Evolutionary conservation across 2,888 invertebrate genomes (phyloP).

Genomic region (Sesia bembeciformis): DNA sequence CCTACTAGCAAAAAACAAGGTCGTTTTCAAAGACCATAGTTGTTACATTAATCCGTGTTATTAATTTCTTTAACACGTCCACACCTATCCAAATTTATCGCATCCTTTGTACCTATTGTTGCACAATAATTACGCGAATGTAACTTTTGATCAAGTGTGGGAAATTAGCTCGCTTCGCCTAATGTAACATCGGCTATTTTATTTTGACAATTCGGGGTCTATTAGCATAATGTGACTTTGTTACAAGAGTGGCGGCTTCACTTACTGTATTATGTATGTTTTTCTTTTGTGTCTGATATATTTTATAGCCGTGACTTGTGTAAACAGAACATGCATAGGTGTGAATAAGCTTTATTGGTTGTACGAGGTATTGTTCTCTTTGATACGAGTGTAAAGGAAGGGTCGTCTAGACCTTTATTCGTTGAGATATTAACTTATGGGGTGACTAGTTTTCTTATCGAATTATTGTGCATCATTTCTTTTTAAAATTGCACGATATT

Average conservation of each 20-base stretch:
- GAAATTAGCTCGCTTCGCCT: slow-evolving; percentile 40
- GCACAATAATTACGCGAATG: slow-evolving; percentile 28
- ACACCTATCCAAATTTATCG: slow-evolving; percentile 48
- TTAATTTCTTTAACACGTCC: slow-evolving; percentile 54
- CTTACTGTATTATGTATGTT: slow-evolving; percentile 51
- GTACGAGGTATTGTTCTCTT: slow-evolving; percentile 48
- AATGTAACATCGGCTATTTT: slow-evolving; percentile 30
- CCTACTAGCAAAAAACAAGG: not conserved
- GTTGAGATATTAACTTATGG: no score
- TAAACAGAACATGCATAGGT: slow-evolving; percentile 65
- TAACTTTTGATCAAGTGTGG: slow-evolving; percentile 44
- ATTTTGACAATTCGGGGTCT: slow-evolving; percentile 63
- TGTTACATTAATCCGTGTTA: slow-evolving; percentile 35
- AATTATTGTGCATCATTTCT: no score
- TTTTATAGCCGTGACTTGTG: slow-evolving; percentile 68
- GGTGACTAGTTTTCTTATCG: no score
- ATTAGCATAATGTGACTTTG: slow-evolving; percentile 52
- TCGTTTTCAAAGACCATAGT: not conserved
- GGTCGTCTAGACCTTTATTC: slow-evolving; percentile 1
- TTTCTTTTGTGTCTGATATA: slow-evolving; percentile 63
- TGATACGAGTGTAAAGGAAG: slow-evolving; percentile 13
- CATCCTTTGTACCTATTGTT: slow-evolving; percentile 26
- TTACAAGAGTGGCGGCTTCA: slow-evolving; percentile 46
- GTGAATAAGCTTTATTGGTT: slow-evolving; percentile 65
- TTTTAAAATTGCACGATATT: no score